phyloP scores from a whole-genome alignment of 1,140 invertebrate genomes.

The Drosophila pseudoananassae region DNA sequence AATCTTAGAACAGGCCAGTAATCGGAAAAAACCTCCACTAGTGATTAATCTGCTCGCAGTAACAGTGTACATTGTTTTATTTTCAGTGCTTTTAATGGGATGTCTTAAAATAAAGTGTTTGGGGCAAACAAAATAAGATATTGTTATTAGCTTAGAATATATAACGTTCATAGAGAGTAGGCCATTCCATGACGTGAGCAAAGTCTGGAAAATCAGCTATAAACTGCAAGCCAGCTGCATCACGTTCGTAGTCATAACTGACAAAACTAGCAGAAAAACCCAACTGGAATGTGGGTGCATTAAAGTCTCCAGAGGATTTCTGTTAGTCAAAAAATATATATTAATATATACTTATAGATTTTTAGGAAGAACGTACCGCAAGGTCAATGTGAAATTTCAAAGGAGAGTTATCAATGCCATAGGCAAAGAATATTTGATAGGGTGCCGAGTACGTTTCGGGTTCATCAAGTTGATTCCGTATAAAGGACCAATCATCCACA shows the following conservation, averaged over 20 bases:
- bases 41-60: constrained; percentile 4
- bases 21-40: constrained; percentile 1
- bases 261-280: constrained; percentile 70
- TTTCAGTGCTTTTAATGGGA: constrained; percentile 1
- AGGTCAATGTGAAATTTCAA: constrained; percentile 87
- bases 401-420: constrained; percentile 86
- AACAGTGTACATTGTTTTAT: neutral
- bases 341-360: no score
- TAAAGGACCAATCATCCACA: constrained; percentile 87
- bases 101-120: constrained; percentile 7
- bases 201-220: constrained; percentile 68
- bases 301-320: constrained; percentile 43
- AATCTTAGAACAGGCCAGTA: neutral
- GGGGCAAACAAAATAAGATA: constrained; percentile 10
- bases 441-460: constrained; percentile 85
- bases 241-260: constrained; percentile 61
- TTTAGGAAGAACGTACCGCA: constrained; percentile 79
- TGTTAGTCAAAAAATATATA: constrained; percentile 6
- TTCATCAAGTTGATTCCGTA: constrained; percentile 84
- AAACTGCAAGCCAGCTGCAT: constrained; percentile 53
- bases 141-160: constrained; percentile 50
- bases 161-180: constrained; percentile 71
- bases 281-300: constrained; percentile 60
- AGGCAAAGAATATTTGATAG: constrained; percentile 89
- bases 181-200: constrained; percentile 75